Conservation (phyloP, 2,113 vertebrate species). For the Zosterops hypoxanthus region DNA sequence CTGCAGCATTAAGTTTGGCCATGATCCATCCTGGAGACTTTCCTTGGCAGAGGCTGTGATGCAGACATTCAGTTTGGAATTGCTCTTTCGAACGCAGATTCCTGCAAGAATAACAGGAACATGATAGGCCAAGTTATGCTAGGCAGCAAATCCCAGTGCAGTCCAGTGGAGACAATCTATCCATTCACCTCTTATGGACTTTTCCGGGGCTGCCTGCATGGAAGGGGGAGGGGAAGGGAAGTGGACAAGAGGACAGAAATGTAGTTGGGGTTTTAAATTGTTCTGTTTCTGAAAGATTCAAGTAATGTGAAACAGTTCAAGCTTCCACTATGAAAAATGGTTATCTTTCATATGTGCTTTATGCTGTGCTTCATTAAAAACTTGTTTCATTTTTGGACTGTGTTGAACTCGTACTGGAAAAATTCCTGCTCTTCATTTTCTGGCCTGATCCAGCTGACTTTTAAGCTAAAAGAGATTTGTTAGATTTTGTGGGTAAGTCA, state of each 20-base stretch:
- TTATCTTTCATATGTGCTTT: background rate
- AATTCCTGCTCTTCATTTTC: background rate
- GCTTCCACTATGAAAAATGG: background rate
- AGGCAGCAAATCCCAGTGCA: background rate
- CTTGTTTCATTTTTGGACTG: background rate
- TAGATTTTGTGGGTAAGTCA: background rate
- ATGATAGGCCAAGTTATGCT: background rate
- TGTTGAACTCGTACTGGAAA: background rate
- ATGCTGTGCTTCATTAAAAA: background rate
- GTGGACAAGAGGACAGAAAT: background rate
- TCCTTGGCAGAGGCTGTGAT: background rate
- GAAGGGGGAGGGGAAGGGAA: background rate
- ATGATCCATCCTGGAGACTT: background rate
- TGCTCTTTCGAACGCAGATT: conserved; percentile 16
- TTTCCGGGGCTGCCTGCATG: background rate
- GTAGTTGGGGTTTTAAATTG: background rate
- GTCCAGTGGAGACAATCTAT: background rate
- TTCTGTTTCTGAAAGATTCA: background rate
- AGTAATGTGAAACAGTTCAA: background rate
- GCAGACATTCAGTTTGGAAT: conserved; percentile 27
- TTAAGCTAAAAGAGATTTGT: background rate
- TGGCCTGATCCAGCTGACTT: background rate
- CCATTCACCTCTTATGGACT: background rate
- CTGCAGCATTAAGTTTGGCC: background rate
- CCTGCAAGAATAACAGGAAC: background rate